Conservation (phyloP, 2,888 invertebrate genomes). For the Hydroisotoma schaefferi region DNA sequence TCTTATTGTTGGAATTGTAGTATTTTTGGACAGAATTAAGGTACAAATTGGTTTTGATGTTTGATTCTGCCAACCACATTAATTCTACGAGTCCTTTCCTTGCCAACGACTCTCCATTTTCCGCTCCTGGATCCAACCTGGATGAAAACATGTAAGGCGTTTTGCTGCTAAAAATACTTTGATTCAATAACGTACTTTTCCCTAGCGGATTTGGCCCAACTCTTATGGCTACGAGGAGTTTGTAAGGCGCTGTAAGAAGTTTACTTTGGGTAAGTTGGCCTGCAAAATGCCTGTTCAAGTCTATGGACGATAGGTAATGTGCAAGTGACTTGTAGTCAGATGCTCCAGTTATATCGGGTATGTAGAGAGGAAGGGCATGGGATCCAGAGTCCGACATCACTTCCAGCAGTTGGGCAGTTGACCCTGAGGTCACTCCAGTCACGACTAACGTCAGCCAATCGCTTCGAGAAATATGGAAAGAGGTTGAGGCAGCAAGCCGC, state of each 20-base stretch:
- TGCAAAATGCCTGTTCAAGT: no score
- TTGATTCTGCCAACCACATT: background rate
- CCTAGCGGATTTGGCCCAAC: background rate
- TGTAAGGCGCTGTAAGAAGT: background rate
- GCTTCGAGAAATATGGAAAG: no score
- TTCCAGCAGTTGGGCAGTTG: no score
- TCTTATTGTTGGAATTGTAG: background rate
- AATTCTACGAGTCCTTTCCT: background rate
- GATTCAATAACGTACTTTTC: conserved; percentile 5
- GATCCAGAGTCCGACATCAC: no score
- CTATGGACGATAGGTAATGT: no score
- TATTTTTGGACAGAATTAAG: background rate
- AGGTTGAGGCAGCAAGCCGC: no score
- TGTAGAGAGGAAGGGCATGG: no score
- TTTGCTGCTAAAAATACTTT: background rate
- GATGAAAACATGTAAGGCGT: background rate
- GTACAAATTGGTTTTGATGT: background rate
- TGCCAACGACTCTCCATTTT: background rate
- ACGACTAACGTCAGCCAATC: no score
- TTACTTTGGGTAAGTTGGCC: background rate
- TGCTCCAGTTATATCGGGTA: no score
- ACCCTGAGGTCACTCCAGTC: no score
- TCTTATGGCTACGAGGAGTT: background rate
- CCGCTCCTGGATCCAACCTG: background rate
- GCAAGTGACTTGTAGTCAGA: no score